Percentiles rank a stretch among this genome's conserved stretches.
Evolutionary conservation across 2,113 vertebrate genomes (phyloP).

Genomic region (Dinomys branickii): DNA sequence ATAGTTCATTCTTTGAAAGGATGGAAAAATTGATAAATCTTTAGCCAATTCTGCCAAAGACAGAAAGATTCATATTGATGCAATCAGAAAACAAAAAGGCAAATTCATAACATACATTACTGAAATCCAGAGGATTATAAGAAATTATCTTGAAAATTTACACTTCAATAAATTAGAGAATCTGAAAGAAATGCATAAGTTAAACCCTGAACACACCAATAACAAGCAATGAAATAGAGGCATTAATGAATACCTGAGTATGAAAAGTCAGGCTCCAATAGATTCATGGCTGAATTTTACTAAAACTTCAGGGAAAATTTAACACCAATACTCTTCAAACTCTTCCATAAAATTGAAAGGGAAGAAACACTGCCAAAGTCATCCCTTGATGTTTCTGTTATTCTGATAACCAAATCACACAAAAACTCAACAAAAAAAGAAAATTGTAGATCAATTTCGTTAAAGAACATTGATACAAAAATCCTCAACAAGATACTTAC

Average conservation of each 20-base stretch:
- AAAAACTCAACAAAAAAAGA: neutral
- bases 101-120: neutral
- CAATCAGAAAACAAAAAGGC: neutral
- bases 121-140: neutral
- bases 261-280: neutral
- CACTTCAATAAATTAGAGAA: neutral
- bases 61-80: neutral
- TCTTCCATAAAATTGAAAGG: neutral
- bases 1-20: neutral
- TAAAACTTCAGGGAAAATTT: neutral
- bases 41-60: neutral
- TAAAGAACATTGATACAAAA: neutral
- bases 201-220: neutral
- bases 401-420: neutral
- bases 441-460: neutral
- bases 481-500: neutral
- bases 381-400: neutral
- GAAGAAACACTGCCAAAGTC: neutral
- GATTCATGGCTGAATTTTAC: neutral
- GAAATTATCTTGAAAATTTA: neutral
- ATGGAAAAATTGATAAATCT: neutral
- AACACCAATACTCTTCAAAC: neutral
- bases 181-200: neutral
- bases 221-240: neutral
- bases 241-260: neutral